Percentiles rank a stretch among this genome's conserved stretches.
phyloP scores from a whole-genome alignment of 2,113 vertebrate genomes.

The Austrofundulus limnaeus region DNA sequence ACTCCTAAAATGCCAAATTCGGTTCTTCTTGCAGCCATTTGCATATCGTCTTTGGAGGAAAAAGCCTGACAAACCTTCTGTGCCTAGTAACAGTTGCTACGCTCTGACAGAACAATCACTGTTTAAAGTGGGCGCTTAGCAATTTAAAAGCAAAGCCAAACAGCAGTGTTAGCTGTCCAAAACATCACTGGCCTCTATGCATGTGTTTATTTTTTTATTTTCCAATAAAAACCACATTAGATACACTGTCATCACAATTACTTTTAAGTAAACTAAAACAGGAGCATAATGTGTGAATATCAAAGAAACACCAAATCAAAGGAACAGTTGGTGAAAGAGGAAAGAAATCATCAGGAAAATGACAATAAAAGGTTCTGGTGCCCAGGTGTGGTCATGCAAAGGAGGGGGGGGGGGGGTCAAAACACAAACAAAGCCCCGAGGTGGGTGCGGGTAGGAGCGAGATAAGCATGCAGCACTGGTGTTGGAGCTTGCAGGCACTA shows the following conservation, averaged over 20 bases:
- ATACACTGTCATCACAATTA: constrained; percentile 3
- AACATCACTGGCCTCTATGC: background rate
- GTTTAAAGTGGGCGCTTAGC: background rate
- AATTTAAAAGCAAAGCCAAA: constrained; percentile 20
- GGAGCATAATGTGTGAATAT: constrained; percentile 18
- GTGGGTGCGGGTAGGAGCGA: constrained; percentile 14
- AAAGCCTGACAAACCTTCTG: constrained; percentile 3
- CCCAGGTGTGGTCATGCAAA: constrained; percentile 60
- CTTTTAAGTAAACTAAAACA: constrained; percentile 20
- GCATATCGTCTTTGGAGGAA: constrained; percentile 19
- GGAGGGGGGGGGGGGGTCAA: constrained; percentile 1
- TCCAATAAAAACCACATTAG: constrained; percentile 4
- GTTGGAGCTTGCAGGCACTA: constrained; percentile 61
- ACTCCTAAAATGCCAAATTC: constrained; percentile 4
- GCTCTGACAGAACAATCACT: constrained; percentile 11
- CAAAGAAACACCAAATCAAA: constrained; percentile 13
- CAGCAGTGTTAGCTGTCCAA: constrained; percentile 23
- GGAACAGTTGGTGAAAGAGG: constrained; percentile 11
- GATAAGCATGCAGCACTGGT: constrained; percentile 64
- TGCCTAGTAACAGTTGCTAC: constrained; percentile 22
- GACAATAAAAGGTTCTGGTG: constrained; percentile 40
- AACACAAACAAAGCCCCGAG: constrained; percentile 30
- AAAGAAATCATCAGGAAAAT: constrained; percentile 18
- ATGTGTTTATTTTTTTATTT: background rate
- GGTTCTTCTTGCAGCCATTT: background rate